Percentiles rank a stretch among this genome's conserved stretches.
These are phyloP conservation scores for Reinhardtius hippoglossoides DNA, from an alignment of 2,113 vertebrate genomes.

Conservation along the genomic window DNA sequence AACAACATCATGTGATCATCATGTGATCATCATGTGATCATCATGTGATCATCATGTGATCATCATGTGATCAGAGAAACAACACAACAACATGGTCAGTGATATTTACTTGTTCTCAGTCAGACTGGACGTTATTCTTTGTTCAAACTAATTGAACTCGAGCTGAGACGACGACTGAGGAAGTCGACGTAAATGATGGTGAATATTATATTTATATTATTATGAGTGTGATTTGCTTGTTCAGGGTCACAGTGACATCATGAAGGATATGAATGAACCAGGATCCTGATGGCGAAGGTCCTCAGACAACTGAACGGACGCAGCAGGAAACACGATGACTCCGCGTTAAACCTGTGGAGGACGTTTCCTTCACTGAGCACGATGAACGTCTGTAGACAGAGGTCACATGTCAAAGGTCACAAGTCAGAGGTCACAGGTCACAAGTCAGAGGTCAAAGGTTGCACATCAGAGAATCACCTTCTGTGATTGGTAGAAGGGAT, in stretches of 20 bases:
- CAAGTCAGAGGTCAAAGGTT: background rate
- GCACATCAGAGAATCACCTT: conserved; percentile 37
- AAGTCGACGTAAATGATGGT: too few relatives aligned
- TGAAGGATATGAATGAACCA: conserved; percentile 95
- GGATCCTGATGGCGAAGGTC: conserved; percentile 86
- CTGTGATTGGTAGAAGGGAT: conserved; percentile 65
- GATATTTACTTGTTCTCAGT: too few relatives aligned
- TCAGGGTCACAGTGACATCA: background rate
- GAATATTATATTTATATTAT: background rate
- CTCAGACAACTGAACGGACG: conserved; percentile 86
- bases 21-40: too few relatives aligned
- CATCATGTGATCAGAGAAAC: background rate
- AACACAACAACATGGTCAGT: too few relatives aligned
- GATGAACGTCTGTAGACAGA: conserved; percentile 88
- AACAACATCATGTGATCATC: background rate
- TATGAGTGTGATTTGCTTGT: background rate
- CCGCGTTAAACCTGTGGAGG: conserved; percentile 90
- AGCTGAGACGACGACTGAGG: too few relatives aligned
- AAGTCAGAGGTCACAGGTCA: background rate
- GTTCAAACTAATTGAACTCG: too few relatives aligned
- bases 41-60: background rate
- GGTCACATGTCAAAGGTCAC: background rate
- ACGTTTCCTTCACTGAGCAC: conserved; percentile 89
- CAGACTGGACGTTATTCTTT: too few relatives aligned
- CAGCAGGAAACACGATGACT: conserved; percentile 87